These are phyloP conservation scores for Mohoua ochrocephala DNA, from an alignment of 2,113 vertebrate species.

Conservation along the genomic window DNA sequence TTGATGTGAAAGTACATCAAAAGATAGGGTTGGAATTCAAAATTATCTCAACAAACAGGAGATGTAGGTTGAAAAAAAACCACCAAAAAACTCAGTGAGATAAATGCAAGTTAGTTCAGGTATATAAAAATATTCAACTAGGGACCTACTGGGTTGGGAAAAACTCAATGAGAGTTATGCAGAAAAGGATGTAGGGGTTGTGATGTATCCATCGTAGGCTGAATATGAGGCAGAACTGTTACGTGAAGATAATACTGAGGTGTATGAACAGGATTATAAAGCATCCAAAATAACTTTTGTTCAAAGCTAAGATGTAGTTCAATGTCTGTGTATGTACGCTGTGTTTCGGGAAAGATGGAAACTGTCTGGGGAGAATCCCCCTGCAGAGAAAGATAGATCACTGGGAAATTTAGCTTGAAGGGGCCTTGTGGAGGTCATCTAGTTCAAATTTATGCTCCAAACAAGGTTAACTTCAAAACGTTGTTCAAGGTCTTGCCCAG, in stretches of 20 bases:
- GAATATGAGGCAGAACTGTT: background rate
- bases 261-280: background rate
- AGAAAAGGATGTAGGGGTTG: background rate
- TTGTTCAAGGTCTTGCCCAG: background rate
- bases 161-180: background rate
- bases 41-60: conserved; percentile 30
- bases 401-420: background rate
- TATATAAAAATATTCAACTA: background rate
- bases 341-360: background rate
- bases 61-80: background rate
- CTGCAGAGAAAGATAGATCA: background rate
- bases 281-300: background rate
- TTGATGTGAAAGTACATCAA: conserved; percentile 53
- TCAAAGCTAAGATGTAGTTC: background rate
- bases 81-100: background rate
- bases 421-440: background rate
- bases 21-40: conserved; percentile 24
- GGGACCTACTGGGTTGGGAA: background rate
- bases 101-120: background rate
- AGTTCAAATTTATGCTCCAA: background rate
- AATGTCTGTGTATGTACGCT: background rate
- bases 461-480: background rate
- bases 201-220: background rate
- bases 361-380: background rate
- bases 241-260: background rate